Percentiles rank a stretch among this genome's conserved stretches.
phyloP scores from a whole-genome alignment of 2,888 invertebrate genomes.

The Theodoxus fluviatilis region DNA sequence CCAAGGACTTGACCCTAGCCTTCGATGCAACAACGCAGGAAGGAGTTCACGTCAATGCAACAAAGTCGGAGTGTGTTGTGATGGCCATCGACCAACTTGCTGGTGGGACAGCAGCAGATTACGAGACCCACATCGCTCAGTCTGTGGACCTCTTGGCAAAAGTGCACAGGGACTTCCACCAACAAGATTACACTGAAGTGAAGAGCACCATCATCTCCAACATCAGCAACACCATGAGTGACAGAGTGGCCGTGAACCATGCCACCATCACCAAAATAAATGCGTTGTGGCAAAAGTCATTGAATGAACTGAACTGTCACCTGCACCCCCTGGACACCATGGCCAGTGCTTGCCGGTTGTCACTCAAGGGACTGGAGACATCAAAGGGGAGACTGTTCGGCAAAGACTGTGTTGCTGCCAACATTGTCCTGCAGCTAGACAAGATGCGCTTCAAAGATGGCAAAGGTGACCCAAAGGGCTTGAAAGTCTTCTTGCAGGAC shows the following conservation, averaged over 20 bases:
- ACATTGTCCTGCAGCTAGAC: slow-evolving; percentile 33
- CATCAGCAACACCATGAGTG: slow-evolving; percentile 21
- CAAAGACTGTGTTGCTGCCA: slow-evolving; percentile 32
- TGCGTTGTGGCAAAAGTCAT: slow-evolving; percentile 25
- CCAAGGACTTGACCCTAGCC: slow-evolving; percentile 29
- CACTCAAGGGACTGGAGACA: slow-evolving; percentile 24
- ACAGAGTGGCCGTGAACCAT: slow-evolving; percentile 32
- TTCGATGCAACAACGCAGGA: slow-evolving; percentile 36
- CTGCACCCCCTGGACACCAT: slow-evolving; percentile 32
- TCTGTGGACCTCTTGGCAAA: slow-evolving; percentile 28
- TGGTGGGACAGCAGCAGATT: slow-evolving; percentile 35
- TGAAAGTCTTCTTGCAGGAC: slow-evolving; percentile 28
- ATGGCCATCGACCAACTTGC: slow-evolving; percentile 33
- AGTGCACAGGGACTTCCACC: slow-evolving; percentile 20
- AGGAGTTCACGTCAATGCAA: slow-evolving; percentile 32
- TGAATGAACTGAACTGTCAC: slow-evolving; percentile 33
- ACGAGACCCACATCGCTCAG: slow-evolving; percentile 27
- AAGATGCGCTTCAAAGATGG: slow-evolving; percentile 35
- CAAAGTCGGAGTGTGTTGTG: slow-evolving; percentile 22
- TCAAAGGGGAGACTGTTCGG: slow-evolving; percentile 30
- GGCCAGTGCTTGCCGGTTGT: slow-evolving; percentile 23
- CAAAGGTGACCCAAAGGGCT: slow-evolving; percentile 35
- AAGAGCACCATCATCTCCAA: slow-evolving; percentile 22
- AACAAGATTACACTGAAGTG: slow-evolving; percentile 16
- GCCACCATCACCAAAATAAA: slow-evolving; percentile 11